These are phyloP conservation scores for Caenorhabditis afra DNA, from an alignment of 2,888 invertebrate genomes.

Conservation along the genomic window DNA sequence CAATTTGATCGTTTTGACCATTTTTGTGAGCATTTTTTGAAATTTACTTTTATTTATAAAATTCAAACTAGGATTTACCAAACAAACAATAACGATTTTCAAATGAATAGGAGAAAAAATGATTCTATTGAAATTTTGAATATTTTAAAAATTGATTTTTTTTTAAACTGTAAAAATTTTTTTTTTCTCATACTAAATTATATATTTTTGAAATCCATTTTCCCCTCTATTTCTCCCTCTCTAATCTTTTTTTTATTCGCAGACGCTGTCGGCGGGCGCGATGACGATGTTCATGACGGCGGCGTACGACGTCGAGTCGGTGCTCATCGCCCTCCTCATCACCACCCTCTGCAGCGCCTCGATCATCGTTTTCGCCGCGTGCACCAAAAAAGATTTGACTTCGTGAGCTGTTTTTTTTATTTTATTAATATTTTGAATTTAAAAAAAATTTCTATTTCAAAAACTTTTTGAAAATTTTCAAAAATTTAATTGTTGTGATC, in stretches of 20 bases:
- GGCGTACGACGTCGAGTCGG: slow-evolving; percentile 36
- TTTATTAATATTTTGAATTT: no score
- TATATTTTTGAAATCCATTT: no score
- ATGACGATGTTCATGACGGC: slow-evolving; percentile 58
- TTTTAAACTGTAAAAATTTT: no score
- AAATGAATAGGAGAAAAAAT: no score
- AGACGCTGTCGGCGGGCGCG: slow-evolving; percentile 55
- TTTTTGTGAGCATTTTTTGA: slow-evolving; percentile 13
- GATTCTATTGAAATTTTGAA: no score
- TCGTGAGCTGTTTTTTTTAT: slow-evolving; percentile 33
- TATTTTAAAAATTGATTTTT: no score
- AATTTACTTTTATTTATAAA: neutral
- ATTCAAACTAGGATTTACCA: no score
- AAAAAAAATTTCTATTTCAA: neutral
- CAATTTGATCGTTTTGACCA: slow-evolving; percentile 24
- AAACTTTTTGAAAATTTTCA: neutral
- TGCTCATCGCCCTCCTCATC: slow-evolving; percentile 50
- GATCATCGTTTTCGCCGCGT: slow-evolving; percentile 53
- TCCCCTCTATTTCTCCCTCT: neutral
- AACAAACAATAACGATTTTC: no score
- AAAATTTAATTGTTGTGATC: no score
- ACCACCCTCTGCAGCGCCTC: slow-evolving; percentile 44
- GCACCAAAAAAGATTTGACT: slow-evolving; percentile 59
- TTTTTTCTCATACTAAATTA: no score
- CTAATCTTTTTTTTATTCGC: neutral